These are phyloP conservation scores for Rallus limicola DNA, from an alignment of 2,113 vertebrate species.

Conservation along the genomic window DNA sequence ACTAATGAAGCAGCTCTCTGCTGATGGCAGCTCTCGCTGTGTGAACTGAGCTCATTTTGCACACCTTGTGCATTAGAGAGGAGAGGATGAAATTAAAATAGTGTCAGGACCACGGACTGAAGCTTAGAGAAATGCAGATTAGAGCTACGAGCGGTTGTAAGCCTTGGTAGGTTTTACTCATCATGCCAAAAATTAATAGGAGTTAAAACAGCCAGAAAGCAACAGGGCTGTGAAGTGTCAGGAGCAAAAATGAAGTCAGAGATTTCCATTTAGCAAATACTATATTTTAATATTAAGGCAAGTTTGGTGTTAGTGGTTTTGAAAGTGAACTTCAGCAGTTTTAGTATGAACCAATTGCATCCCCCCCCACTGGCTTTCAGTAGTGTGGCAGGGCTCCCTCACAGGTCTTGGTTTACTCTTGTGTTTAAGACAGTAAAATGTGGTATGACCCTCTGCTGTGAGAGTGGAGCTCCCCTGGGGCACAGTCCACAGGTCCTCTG, in stretches of 20 bases:
- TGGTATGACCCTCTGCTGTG: neutral
- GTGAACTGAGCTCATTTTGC: neutral
- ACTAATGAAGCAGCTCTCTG: neutral
- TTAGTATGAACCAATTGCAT: neutral
- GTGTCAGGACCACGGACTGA: neutral
- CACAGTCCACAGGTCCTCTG: neutral
- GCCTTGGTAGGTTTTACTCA: neutral
- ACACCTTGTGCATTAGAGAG: neutral
- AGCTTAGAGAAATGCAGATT: neutral
- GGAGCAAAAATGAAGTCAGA: neutral
- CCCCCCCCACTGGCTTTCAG: neutral
- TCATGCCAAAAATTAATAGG: neutral
- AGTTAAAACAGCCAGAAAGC: neutral
- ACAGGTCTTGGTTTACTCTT: neutral
- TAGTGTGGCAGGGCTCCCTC: neutral
- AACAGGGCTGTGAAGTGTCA: neutral
- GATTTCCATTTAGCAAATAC: neutral
- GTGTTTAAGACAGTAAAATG: neutral
- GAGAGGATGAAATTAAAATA: neutral
- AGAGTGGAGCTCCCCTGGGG: neutral
- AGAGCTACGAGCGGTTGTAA: accelerated
- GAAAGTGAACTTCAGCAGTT: neutral
- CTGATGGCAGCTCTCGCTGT: neutral
- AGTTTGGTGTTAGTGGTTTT: neutral
- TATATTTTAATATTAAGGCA: neutral